phyloP scores from a whole-genome alignment of 2,888 invertebrate species.

The Papilio elwesi region DNA sequence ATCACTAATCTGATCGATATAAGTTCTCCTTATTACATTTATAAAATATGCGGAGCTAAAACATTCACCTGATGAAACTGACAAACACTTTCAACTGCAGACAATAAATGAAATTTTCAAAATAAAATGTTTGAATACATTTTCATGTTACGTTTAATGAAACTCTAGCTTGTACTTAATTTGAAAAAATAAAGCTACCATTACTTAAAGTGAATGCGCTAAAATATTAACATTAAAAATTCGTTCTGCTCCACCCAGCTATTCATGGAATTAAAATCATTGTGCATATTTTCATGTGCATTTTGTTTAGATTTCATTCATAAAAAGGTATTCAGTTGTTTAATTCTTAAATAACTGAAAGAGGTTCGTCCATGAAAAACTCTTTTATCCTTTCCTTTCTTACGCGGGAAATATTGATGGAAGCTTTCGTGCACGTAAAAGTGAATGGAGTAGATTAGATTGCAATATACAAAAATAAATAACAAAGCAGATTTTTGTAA shows the following conservation, averaged over 20 bases:
- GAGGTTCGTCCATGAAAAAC: not conserved
- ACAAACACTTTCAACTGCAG: not conserved
- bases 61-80: not conserved
- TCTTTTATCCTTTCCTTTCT: conserved; percentile 23
- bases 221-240: conserved; percentile 7
- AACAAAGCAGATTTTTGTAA: conserved; percentile 8
- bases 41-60: no score
- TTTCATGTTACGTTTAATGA: not conserved
- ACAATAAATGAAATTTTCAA: not conserved
- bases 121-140: conserved; percentile 9
- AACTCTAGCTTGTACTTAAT: conserved; percentile 16
- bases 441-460: not conserved
- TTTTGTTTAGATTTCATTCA: conserved; percentile 23
- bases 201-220: conserved; percentile 18
- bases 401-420: conserved; percentile 22
- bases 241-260: not conserved
- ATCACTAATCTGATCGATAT: no score
- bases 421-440: not conserved
- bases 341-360: conserved; percentile 24
- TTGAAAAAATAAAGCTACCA: conserved; percentile 19
- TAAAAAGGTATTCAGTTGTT: conserved; percentile 30
- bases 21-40: no score
- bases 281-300: conserved; percentile 23
- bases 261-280: conserved; percentile 3
- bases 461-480: not conserved